phyloP scores from a whole-genome alignment of 1,140 invertebrate species.

The Stegodyphus mimosarum region DNA sequence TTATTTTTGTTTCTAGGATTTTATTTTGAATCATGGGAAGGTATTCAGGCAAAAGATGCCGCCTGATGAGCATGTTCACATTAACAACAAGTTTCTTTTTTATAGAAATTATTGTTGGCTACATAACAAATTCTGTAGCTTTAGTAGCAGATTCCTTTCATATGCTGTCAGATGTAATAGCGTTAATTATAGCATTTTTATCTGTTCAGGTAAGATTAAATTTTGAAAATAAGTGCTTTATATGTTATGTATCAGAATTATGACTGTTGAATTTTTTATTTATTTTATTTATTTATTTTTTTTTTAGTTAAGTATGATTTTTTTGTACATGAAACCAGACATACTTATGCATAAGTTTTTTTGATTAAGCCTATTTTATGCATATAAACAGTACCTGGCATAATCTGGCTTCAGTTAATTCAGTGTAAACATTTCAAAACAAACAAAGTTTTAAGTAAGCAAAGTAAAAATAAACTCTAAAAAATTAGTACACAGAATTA shows the following conservation, averaged over 20 bases:
- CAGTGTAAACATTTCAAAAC: no score
- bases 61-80: conserved; percentile 78
- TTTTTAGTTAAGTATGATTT: no score
- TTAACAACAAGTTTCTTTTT: conserved; percentile 71
- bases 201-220: conserved; percentile 58
- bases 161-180: conserved; percentile 73
- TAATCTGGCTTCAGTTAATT: no score
- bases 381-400: no score
- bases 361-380: no score
- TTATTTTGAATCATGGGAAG: conserved; percentile 45
- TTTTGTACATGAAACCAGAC: no score
- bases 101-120: conserved; percentile 72
- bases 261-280: background rate
- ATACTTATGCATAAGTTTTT: no score
- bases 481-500: no score
- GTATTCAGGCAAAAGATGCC: conserved; percentile 72
- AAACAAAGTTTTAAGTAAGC: no score
- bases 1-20: background rate
- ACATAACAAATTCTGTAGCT: conserved; percentile 72
- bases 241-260: background rate
- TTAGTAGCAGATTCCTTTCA: conserved; percentile 73
- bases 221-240: background rate
- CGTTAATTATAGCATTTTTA: conserved; percentile 68
- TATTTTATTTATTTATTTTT: background rate
- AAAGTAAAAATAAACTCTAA: no score